Evolutionary conservation across 2,113 vertebrate genomes (phyloP), one percentile per base, ranked within the genome.

Genomic region (Sorex araneus): DNA sequence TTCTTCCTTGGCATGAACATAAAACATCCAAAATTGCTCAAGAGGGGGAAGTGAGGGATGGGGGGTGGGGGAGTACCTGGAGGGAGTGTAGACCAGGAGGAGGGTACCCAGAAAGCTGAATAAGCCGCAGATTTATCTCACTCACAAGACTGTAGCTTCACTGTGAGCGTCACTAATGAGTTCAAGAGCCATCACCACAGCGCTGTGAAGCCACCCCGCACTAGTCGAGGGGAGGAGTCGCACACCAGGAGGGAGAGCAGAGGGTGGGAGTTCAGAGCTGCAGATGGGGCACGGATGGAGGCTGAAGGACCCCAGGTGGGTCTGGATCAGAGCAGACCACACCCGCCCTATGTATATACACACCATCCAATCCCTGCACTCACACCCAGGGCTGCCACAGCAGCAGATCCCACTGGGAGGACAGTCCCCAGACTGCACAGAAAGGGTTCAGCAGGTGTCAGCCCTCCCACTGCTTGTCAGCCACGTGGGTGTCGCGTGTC

Each of bases 151-250:
- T 67, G 50, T 66, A 87, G 15, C 95, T 96, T 93, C 88, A 95
- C 83, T 92, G 64, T 9, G 73, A 93, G 50, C 40, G 57, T 84
- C 88, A 94, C 90, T 95, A 97, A 96, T 97, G 93, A 96, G 88
- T 92, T 81, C 95, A 95, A 96, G 92, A 96, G 64, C 87, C 43
- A 28, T 86, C 94, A 87, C 92, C 82, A 89, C 92, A 94, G 93
- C 90, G 73, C 85, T 90, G 69, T 4, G 67, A 93, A 90, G 85
- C 85, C 60, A 86, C 76, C 90, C 93, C 86, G 84, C 85, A 60
- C 36, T 34, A 95, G 87, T 92, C 90, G 93, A 81, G 84, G 80
- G 90, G 69, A 79, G 87, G 76, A 71, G 92, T 66, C 84, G 73
- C 15, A 18, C 63, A 19, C 28, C 13, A 0, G 82, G 34, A 77